Evolutionary conservation across 2,797 vertebrate genomes (phyloP).

Genomic region (Macrochelys suwanniensis): DNA sequence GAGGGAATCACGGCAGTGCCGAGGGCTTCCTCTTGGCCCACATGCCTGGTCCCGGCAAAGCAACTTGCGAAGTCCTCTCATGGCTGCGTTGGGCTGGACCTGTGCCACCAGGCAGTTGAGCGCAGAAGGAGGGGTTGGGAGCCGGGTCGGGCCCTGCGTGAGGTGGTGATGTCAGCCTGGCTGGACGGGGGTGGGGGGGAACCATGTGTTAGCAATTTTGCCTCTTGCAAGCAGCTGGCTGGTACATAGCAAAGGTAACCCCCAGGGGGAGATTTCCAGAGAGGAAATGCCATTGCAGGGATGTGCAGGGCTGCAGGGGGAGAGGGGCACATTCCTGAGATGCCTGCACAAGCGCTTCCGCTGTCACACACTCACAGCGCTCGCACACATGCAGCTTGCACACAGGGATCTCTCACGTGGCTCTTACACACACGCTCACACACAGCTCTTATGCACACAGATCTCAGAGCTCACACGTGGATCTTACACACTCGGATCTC

Average conservation of each 20-base stretch:
- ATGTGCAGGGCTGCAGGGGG: constrained; percentile 33
- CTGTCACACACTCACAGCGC: constrained; percentile 19
- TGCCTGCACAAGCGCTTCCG: constrained; percentile 36
- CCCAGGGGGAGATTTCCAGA: constrained; percentile 48
- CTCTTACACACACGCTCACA: no score
- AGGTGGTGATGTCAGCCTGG: not conserved
- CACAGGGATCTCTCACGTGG: not conserved
- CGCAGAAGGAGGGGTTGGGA: not conserved
- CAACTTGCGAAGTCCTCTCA: not conserved
- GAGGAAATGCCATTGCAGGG: constrained; percentile 74
- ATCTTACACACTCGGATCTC: not conserved
- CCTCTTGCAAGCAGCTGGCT: no score
- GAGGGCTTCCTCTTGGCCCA: not conserved
- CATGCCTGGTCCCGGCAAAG: not conserved
- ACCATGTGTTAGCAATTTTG: not conserved
- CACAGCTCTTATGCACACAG: no score
- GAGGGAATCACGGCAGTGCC: not conserved
- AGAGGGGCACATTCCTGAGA: constrained; percentile 74
- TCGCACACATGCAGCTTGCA: not conserved
- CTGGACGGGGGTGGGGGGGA: not conserved
- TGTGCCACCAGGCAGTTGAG: not conserved
- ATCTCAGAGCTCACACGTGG: not conserved
- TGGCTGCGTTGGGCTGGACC: not conserved
- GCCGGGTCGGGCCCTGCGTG: not conserved
- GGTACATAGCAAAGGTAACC: not conserved